Base-by-base conservation (phyloP, 2,888 invertebrate species). In the Lycaena phlaeas region DNA sequence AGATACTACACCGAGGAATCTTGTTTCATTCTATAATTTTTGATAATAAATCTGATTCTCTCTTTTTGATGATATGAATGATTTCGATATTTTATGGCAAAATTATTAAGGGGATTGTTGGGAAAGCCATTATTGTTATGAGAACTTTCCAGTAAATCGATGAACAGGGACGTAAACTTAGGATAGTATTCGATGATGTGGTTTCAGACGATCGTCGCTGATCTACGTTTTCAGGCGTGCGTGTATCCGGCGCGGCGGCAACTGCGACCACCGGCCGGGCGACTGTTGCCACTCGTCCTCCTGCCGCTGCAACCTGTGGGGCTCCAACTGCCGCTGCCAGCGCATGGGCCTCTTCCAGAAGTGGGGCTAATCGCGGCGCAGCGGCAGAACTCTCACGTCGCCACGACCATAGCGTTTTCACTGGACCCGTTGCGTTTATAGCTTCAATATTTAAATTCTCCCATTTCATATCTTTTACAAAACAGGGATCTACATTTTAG, bases 291-390 rank as follows among this genome's bases (percentile, higher is more conserved):
- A 90, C 84, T 92, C 91, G 58, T 92, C 92, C 50, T 91, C 93
- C 50, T 95, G 94, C 78, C 88, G 94, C 49, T 95, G 94, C 87
- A 94, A 94, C 76, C 86, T 94, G 38, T 95, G 94, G 94, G 94
- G 94, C 45, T 90, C 92, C 67, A 94, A 95, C 86, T 94, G 94
- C 75, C 88, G 92, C 61, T 95, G 94, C 75, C 94, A 94, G 75
- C 89, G 94, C 57, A 90, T 92, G 89, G 94, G 95, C 46, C 88
- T 94, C 65, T 94, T 94, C 88, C 94, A 94, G 71, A 92, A 93
- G 81, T 93, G 93, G 92, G 92, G 92, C 69, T 91, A 85, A 64
- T 50, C 36, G 65, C 52, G 57, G 6, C 66, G 69, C 66, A 68
- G 72, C 75, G 67, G 68, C 70, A 72, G 59, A 67, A 52, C 66